Evolutionary conservation across 2,113 vertebrate species (phyloP).

Genomic region (Caracal caracal): DNA sequence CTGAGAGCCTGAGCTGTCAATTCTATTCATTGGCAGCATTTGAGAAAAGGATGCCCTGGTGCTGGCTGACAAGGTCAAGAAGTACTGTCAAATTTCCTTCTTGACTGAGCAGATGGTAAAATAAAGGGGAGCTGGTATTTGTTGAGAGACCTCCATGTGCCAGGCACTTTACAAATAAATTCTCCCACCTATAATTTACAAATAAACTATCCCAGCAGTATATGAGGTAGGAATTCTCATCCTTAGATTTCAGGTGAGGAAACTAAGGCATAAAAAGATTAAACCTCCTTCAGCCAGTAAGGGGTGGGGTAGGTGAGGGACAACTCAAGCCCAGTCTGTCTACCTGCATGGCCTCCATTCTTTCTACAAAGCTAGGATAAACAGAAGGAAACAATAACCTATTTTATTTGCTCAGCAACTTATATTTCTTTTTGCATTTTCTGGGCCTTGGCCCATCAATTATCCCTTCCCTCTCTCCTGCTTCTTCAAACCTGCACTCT

Average conservation of each 20-base stretch:
- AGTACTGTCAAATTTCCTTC: not conserved
- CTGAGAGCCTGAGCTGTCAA: not conserved
- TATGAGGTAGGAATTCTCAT: not conserved
- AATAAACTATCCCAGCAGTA: not conserved
- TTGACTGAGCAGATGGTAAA: not conserved
- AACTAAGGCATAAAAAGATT: not conserved
- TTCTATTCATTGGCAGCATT: not conserved
- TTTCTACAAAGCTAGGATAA: not conserved
- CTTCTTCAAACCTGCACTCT: not conserved
- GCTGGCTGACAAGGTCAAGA: constrained; percentile 32
- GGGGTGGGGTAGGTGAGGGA: not conserved
- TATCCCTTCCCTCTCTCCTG: not conserved
- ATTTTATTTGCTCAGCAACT: not conserved
- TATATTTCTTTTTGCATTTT: not conserved
- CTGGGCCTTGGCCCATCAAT: not conserved
- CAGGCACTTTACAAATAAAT: not conserved
- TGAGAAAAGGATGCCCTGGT: not conserved
- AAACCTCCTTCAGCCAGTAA: not conserved
- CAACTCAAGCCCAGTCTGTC: not conserved
- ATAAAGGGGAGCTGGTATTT: not conserved
- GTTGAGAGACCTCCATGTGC: not conserved
- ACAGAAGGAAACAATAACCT: not conserved
- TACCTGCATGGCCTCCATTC: not conserved
- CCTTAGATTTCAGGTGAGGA: not conserved
- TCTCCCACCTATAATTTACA: not conserved